These are phyloP conservation scores for Gavia stellata DNA, from an alignment of 2,113 vertebrate species.

Conservation along the genomic window DNA sequence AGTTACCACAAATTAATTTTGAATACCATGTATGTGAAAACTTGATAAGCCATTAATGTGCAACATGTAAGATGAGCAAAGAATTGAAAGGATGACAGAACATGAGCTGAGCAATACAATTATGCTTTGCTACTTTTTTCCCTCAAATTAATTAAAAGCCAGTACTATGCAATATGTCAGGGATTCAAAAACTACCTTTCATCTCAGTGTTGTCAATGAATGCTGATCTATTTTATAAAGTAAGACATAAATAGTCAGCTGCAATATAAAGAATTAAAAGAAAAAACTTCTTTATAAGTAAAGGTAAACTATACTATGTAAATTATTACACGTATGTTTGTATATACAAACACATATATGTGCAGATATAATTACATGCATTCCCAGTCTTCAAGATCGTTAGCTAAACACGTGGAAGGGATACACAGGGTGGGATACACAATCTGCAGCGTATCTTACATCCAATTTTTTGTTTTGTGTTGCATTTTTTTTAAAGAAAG, in stretches of 20 bases:
- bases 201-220: not conserved
- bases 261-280: not conserved
- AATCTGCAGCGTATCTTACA: not conserved
- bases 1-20: not conserved
- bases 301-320: not conserved
- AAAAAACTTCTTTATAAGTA: not conserved
- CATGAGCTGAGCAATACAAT: not conserved
- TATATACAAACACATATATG: not conserved
- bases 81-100: not conserved
- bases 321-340: not conserved
- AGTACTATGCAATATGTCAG: not conserved
- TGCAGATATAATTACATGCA: not conserved
- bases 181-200: not conserved
- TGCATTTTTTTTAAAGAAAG: too few relatives aligned
- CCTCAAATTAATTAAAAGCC: not conserved
- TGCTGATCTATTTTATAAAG: not conserved
- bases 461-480: not conserved
- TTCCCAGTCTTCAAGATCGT: not conserved
- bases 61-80: not conserved
- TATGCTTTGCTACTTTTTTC: not conserved
- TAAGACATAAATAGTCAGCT: not conserved
- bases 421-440: not conserved
- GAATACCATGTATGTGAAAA: not conserved
- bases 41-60: not conserved
- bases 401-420: not conserved